Evolutionary conservation across 2,888 invertebrate genomes (phyloP).

Genomic region (Eutolmus rufibarbis): DNA sequence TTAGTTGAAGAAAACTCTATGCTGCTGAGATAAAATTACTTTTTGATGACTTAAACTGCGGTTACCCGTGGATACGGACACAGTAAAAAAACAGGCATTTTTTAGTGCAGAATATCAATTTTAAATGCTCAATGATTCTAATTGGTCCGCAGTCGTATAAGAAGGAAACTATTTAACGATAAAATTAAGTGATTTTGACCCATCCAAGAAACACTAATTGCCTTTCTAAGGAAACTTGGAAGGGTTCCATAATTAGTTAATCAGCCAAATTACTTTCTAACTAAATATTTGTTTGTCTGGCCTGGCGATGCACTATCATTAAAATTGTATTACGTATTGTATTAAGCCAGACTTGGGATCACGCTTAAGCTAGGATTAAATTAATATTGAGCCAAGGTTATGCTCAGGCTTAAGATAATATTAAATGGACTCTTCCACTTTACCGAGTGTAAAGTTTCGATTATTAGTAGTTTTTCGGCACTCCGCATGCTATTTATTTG

Average conservation of each 20-base stretch:
- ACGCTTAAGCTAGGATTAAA: too few species aligned
- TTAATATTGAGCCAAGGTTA: too few species aligned
- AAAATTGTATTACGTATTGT: too few species aligned
- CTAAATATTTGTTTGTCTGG: background rate
- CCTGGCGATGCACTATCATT: background rate
- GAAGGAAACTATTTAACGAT: background rate
- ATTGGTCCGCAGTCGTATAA: background rate
- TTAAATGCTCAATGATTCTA: background rate
- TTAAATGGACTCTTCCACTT: too few species aligned
- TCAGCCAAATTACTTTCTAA: background rate
- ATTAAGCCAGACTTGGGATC: too few species aligned
- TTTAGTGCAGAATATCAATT: background rate
- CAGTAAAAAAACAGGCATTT: too few species aligned
- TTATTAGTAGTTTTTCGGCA: too few species aligned
- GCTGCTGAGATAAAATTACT: background rate
- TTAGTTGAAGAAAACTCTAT: background rate
- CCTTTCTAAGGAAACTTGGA: background rate
- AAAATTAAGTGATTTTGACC: background rate
- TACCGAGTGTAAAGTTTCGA: too few species aligned
- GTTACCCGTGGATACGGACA: background rate
- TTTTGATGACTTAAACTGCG: too few species aligned
- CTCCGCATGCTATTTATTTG: too few species aligned
- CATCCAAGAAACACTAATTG: background rate
- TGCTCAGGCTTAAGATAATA: too few species aligned
- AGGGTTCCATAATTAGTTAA: background rate